Evolutionary conservation across 1,140 invertebrate genomes (phyloP).

Genomic region (Holcopasites calliopsidis): DNA sequence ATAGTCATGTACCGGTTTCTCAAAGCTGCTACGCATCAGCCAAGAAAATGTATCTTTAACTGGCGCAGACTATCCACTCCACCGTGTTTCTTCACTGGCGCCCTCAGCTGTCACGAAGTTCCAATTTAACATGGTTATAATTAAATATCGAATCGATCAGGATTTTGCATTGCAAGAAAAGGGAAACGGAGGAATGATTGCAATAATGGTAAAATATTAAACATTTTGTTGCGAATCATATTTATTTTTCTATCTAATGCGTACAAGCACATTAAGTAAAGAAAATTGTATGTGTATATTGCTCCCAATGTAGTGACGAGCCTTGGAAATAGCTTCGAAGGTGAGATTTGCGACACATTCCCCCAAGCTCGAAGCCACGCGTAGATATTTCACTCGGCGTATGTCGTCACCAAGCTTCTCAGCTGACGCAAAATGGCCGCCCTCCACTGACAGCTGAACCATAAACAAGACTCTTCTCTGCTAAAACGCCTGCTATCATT

Average conservation of each 20-base stretch:
- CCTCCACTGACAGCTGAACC: slow-evolving; percentile 57
- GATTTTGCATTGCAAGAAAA: background rate
- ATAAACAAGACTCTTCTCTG: slow-evolving; percentile 40
- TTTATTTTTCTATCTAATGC: too few species aligned
- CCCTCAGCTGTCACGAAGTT: slow-evolving; percentile 59
- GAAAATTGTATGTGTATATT: background rate
- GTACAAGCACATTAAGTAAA: too few species aligned
- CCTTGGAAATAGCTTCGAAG: slow-evolving; percentile 21
- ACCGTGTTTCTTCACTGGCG: slow-evolving; percentile 63
- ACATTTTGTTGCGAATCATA: too few species aligned
- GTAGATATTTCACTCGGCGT: slow-evolving; percentile 55
- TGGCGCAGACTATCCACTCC: slow-evolving; percentile 57
- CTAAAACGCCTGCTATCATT: background rate
- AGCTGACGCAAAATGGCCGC: slow-evolving; percentile 64
- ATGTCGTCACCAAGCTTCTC: slow-evolving; percentile 60
- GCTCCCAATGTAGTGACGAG: background rate
- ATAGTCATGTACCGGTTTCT: slow-evolving; percentile 1
- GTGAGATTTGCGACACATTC: slow-evolving; percentile 27
- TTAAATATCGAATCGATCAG: background rate
- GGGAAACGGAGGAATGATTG: background rate
- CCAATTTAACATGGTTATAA: background rate
- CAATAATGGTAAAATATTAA: background rate
- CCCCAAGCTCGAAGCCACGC: background rate
- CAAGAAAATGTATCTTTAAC: slow-evolving; percentile 11
- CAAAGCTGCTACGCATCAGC: slow-evolving; percentile 29